Conservation (phyloP, 2,797 vertebrate genomes). For the Rhynchonycteris naso region DNA sequence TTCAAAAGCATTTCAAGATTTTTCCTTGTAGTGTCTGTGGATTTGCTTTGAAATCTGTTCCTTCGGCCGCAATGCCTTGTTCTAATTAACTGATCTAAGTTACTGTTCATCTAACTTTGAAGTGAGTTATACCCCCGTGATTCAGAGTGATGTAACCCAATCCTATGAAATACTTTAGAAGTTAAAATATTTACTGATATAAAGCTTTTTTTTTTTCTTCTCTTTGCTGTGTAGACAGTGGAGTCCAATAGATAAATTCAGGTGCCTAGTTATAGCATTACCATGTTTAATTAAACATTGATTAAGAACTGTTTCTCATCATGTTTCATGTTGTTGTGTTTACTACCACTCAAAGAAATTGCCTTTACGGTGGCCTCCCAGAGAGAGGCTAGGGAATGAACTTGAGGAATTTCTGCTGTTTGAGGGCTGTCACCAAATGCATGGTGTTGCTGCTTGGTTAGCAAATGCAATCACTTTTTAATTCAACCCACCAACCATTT, state of each 20-base stretch:
- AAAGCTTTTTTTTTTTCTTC: not conserved
- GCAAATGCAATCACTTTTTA: constrained; percentile 7
- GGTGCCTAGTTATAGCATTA: not conserved
- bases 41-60: constrained; percentile 21
- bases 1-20: not conserved
- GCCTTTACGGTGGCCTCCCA: not conserved
- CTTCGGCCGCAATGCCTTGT: not conserved
- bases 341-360: constrained; percentile 17
- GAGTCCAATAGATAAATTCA: not conserved
- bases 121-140: constrained; percentile 44
- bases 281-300: constrained; percentile 39
- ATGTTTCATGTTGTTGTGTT: constrained; percentile 37
- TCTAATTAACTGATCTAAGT: constrained; percentile 5
- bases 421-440: not conserved
- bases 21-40: not conserved
- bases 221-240: not conserved
- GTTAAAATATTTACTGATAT: constrained; percentile 39
- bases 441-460: not conserved
- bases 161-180: constrained; percentile 25
- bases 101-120: constrained; percentile 46
- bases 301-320: constrained; percentile 37
- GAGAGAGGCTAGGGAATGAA: constrained; percentile 8
- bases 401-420: constrained; percentile 43
- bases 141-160: constrained; percentile 21
- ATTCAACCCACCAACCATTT: not conserved